These are phyloP conservation scores for Molossus molossus DNA, from an alignment of 2,797 vertebrate species.

Conservation along the genomic window DNA sequence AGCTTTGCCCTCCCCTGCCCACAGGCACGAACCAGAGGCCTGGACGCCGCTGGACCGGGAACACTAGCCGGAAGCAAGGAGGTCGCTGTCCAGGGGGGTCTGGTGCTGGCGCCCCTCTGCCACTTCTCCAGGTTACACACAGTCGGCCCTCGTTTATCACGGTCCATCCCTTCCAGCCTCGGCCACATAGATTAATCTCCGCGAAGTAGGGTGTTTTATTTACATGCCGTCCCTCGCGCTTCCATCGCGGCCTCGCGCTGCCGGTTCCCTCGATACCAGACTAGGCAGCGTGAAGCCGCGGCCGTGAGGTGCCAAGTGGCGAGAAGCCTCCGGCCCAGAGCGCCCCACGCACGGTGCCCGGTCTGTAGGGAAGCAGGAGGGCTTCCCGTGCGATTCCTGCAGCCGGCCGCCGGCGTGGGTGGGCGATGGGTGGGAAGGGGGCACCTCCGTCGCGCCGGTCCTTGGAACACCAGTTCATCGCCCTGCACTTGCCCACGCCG, in stretches of 20 bases:
- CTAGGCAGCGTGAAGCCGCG: too few relatives aligned
- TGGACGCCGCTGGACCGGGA: neutral
- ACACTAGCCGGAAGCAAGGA: neutral
- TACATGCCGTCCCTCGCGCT: too few relatives aligned
- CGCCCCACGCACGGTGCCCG: fast-evolving
- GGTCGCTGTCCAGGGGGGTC: neutral
- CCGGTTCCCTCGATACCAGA: too few relatives aligned
- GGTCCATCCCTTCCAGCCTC: too few relatives aligned
- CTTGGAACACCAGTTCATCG: fast-evolving
- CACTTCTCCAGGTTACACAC: neutral
- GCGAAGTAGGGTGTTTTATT: too few relatives aligned
- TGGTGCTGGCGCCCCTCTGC: neutral
- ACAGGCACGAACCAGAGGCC: neutral
- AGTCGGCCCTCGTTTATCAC: too few relatives aligned
- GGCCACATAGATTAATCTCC: too few relatives aligned
- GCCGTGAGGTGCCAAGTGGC: too few relatives aligned
- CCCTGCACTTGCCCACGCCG: too few relatives aligned
- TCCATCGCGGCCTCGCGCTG: too few relatives aligned
- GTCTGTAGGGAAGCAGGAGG: neutral
- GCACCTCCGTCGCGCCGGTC: fast-evolving
- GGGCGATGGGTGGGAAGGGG: neutral
- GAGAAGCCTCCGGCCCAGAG: too few relatives aligned
- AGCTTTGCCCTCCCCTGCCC: too few relatives aligned
- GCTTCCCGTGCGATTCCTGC: neutral
- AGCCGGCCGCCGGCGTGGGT: neutral